These are phyloP conservation scores for Oligia latruncula DNA, from an alignment of 2,888 invertebrate species.

Conservation along the genomic window DNA sequence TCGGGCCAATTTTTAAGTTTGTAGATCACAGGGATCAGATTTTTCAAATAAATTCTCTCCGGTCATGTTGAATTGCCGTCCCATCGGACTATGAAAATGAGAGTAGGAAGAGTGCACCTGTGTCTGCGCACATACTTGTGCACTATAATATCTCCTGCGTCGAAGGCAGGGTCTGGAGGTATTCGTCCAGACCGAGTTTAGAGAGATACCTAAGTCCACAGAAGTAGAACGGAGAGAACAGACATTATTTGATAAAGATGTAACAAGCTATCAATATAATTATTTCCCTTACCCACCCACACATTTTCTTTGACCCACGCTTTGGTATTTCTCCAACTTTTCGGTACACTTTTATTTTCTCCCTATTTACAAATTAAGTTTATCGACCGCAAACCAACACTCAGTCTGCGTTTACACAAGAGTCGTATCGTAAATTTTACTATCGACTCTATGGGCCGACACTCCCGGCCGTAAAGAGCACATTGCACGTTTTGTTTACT, in stretches of 20 bases:
- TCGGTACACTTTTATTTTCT: not conserved
- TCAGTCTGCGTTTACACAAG: slow-evolving; percentile 62
- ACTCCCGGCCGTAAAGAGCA: slow-evolving; percentile 70
- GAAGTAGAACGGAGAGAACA: too few species aligned
- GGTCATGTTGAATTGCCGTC: too few species aligned
- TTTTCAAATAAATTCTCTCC: too few species aligned
- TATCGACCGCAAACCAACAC: slow-evolving; percentile 72
- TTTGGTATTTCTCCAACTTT: not conserved
- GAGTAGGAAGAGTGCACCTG: too few species aligned
- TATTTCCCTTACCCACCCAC: not conserved
- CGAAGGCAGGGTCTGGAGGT: too few species aligned
- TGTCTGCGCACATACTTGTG: too few species aligned
- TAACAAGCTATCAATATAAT: not conserved
- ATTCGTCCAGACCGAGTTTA: too few species aligned
- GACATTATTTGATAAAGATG: too few species aligned
- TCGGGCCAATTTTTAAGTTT: too few species aligned
- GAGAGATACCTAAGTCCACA: not conserved
- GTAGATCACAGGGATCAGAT: too few species aligned
- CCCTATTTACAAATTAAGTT: slow-evolving; percentile 66
- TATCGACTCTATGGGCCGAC: slow-evolving; percentile 68
- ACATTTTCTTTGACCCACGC: not conserved
- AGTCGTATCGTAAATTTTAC: slow-evolving; percentile 76
- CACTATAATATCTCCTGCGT: too few species aligned
- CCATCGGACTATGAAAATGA: too few species aligned
- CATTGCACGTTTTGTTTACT: slow-evolving; percentile 73